Evolutionary conservation across 2,888 invertebrate genomes (phyloP).

Genomic region (Elegia similella): DNA sequence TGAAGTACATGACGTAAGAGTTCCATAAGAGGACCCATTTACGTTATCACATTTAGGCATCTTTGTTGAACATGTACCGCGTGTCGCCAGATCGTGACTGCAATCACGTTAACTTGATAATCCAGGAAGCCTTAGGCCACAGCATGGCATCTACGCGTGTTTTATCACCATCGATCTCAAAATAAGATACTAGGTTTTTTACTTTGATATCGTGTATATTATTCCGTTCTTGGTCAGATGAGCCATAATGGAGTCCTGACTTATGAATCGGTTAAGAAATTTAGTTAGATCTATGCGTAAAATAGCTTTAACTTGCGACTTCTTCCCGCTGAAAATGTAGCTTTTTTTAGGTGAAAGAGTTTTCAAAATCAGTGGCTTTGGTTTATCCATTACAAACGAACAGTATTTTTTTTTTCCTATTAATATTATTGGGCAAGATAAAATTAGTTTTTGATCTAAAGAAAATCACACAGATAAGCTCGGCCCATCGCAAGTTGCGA

Average conservation of each 20-base stretch:
- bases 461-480: no score
- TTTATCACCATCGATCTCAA: constrained; percentile 16
- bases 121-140: constrained; percentile 28
- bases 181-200: not conserved
- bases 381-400: no score
- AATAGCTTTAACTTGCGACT: no score
- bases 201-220: not conserved
- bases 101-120: constrained; percentile 33
- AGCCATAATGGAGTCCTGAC: not conserved
- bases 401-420: no score
- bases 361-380: no score
- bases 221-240: not conserved
- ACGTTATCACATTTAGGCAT: not conserved
- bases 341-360: no score
- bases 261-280: not conserved
- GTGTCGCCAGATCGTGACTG: constrained; percentile 36
- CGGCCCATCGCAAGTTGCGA: no score
- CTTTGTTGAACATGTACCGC: constrained; percentile 21
- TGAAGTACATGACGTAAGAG: not conserved
- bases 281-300: no score
- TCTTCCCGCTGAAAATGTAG: no score
- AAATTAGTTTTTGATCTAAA: no score
- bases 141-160: constrained; percentile 16
- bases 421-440: no score
- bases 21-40: not conserved